Conservation (phyloP, 2,797 vertebrate genomes). For the Acestrorhynchus altus region DNA sequence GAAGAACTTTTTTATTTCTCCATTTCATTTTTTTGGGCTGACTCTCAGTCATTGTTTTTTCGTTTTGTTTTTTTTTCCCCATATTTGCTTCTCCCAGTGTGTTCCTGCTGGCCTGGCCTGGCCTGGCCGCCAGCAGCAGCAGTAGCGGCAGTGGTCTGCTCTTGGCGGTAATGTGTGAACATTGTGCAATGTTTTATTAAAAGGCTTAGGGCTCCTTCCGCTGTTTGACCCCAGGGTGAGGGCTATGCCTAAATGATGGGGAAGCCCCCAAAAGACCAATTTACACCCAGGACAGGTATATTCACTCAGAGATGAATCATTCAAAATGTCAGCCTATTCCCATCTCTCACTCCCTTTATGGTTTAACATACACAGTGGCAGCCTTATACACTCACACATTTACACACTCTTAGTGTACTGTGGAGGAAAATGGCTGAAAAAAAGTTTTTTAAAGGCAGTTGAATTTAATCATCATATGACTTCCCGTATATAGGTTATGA, state of each 20-base stretch:
- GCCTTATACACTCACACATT: neutral
- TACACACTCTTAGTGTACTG: neutral
- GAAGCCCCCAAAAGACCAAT: slow-evolving; percentile 59
- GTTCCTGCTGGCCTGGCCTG: slow-evolving; percentile 30
- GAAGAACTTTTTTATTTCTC: slow-evolving; percentile 30
- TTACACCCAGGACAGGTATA: slow-evolving; percentile 60
- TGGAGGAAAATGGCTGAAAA: neutral
- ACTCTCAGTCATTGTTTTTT: slow-evolving; percentile 34
- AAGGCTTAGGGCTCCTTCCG: slow-evolving; percentile 47
- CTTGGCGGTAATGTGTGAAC: slow-evolving; percentile 47
- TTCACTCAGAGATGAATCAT: slow-evolving; percentile 60
- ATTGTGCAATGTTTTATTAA: slow-evolving; percentile 62
- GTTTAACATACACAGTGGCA: slow-evolving; percentile 10
- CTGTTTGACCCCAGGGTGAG: slow-evolving; percentile 55
- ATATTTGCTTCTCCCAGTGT: slow-evolving; percentile 41
- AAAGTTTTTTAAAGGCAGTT: neutral
- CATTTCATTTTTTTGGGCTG: slow-evolving; percentile 48
- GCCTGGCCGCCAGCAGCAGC: slow-evolving; percentile 21
- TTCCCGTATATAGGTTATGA: too few species aligned
- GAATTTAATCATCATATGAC: neutral
- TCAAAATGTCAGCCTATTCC: slow-evolving; percentile 55
- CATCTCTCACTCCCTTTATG: neutral
- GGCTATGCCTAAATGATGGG: slow-evolving; percentile 54
- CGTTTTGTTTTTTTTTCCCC: slow-evolving; percentile 26
- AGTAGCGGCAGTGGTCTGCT: slow-evolving; percentile 10